These are phyloP conservation scores for Sinocyclocheilus anophthalmus DNA, from an alignment of 2,113 vertebrate species.

Conservation along the genomic window DNA sequence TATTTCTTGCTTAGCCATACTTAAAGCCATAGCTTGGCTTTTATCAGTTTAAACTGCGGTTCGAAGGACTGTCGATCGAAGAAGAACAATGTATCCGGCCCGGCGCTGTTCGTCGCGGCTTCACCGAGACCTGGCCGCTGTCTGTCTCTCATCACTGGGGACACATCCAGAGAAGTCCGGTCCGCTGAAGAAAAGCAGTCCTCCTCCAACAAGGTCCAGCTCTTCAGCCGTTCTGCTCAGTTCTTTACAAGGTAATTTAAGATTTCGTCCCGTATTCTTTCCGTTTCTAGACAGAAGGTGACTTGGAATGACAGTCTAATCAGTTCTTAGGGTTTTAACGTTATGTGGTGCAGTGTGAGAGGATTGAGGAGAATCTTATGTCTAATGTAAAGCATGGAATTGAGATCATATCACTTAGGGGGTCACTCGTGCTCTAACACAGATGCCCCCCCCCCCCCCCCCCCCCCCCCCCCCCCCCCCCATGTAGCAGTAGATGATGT, in stretches of 20 bases:
- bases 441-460: no score
- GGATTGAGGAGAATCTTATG: background rate
- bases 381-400: background rate
- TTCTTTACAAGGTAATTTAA: constrained; percentile 52
- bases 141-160: constrained; percentile 49
- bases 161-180: background rate
- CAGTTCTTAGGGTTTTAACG: background rate
- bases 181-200: no score
- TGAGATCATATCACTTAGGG: background rate
- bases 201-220: background rate
- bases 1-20: background rate
- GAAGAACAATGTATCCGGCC: constrained; percentile 62
- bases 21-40: background rate
- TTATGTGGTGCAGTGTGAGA: no score
- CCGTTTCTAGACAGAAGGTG: background rate
- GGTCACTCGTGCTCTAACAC: background rate
- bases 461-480: no score
- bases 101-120: constrained; percentile 64
- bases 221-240: background rate
- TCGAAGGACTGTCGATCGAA: background rate
- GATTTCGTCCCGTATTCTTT: background rate
- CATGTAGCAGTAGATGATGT: no score
- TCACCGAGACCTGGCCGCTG: constrained; percentile 51
- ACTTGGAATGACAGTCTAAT: background rate
- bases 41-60: background rate